These are phyloP conservation scores for Syncerus caffer DNA, from an alignment of 2,797 vertebrate genomes.

Conservation along the genomic window DNA sequence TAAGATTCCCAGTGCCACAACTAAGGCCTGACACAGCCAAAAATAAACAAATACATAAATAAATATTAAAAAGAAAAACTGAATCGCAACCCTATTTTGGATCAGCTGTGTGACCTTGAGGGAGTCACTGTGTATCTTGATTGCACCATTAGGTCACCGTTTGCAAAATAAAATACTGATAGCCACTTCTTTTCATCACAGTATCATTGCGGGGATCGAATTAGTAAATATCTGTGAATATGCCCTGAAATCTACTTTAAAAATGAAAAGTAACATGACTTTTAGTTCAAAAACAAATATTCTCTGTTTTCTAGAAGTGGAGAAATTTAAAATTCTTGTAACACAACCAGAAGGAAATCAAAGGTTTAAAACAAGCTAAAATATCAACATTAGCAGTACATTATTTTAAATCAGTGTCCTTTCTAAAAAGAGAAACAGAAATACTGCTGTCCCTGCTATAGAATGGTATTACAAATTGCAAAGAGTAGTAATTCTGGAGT, in stretches of 20 bases:
- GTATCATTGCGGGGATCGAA: not conserved
- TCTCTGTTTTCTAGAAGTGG: not conserved
- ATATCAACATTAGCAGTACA: not conserved
- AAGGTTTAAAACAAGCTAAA: conserved; percentile 39
- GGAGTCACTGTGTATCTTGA: not conserved
- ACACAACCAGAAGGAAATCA: conserved; percentile 39
- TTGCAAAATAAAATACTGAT: not conserved
- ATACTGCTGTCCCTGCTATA: not conserved
- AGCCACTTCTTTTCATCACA: not conserved
- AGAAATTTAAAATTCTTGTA: conserved; percentile 19
- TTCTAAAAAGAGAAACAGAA: conserved; percentile 46
- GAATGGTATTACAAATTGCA: not conserved
- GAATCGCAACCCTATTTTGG: not conserved
- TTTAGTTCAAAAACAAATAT: conserved; percentile 11
- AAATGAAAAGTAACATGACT: not conserved
- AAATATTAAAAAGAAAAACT: not conserved
- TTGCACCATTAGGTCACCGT: not conserved
- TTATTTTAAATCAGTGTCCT: not conserved
- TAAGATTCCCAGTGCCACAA: not conserved
- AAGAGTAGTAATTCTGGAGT: not conserved
- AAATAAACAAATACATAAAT: not conserved
- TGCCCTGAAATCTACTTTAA: not conserved
- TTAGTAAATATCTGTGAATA: not conserved
- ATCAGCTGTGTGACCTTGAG: not conserved
- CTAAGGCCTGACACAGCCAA: not conserved